These are phyloP conservation scores for Dimorphilus gyrociliatus DNA, from an alignment of 2,888 invertebrate species.

Conservation along the genomic window DNA sequence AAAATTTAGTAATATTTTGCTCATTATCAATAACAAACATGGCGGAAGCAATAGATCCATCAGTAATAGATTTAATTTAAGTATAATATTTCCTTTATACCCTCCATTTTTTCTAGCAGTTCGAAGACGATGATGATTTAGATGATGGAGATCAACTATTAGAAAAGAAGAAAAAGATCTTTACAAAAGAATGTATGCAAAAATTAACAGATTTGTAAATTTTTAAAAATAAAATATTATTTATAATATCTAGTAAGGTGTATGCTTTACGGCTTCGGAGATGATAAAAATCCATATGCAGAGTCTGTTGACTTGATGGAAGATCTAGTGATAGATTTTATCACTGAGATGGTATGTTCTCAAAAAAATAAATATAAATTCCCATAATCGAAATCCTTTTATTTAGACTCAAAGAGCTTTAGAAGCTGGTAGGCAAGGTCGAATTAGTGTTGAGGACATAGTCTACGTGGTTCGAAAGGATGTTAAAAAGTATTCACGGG, in stretches of 20 bases:
- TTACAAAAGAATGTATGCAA: constrained; percentile 14
- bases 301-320: constrained; percentile 94
- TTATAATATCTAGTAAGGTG: constrained; percentile 24
- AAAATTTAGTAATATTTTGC: no score
- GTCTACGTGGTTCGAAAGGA: constrained; percentile 89
- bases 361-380: no score
- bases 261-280: constrained; percentile 99
- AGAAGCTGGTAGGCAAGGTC: constrained; percentile 88
- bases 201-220: neutral
- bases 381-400: no score
- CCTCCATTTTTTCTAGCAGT: constrained; percentile 8
- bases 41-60: no score
- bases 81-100: neutral
- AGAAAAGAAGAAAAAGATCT: constrained; percentile 14
- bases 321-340: constrained; percentile 91
- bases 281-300: constrained; percentile 95
- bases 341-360: constrained; percentile 84
- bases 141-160: constrained; percentile 14
- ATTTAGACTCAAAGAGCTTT: constrained; percentile 60
- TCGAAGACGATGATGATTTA: constrained; percentile 14
- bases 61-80: no score
- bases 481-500: constrained; percentile 83
- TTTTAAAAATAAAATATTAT: neutral
- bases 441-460: constrained; percentile 94
- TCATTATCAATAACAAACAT: no score